phyloP scores from a whole-genome alignment of 2,797 vertebrate genomes.

The Cheirogaleus major region DNA sequence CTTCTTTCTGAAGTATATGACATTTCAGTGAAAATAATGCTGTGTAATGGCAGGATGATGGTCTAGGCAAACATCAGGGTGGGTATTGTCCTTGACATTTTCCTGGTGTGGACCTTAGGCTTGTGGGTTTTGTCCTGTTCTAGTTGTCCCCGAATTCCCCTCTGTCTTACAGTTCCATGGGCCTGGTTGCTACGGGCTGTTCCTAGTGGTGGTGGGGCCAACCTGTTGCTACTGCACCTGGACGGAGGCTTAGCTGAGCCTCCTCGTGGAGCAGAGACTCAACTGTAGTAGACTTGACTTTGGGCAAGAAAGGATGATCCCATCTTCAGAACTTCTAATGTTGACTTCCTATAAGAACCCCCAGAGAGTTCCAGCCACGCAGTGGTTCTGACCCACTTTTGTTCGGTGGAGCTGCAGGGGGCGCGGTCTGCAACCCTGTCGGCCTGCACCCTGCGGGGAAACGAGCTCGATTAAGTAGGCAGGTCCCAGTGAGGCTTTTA shows the following conservation, averaged over 20 bases:
- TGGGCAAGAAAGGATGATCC: background rate
- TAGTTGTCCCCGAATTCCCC: background rate
- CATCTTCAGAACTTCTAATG: background rate
- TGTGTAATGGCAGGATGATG: background rate
- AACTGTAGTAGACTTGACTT: background rate
- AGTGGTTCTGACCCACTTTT: conserved; percentile 27
- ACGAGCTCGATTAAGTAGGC: conserved; percentile 54
- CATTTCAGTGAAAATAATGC: background rate
- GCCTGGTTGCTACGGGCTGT: background rate
- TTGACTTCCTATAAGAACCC: conserved; percentile 21
- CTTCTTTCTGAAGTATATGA: conserved; percentile 25
- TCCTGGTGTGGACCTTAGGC: background rate
- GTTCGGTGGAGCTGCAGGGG: background rate
- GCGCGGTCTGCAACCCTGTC: background rate
- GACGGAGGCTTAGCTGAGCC: background rate
- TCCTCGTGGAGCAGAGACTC: background rate
- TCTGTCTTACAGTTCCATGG: background rate
- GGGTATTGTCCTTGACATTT: background rate
- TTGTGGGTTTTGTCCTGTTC: background rate
- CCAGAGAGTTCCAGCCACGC: background rate
- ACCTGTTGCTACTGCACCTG: background rate
- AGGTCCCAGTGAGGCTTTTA: conserved; percentile 23
- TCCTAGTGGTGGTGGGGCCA: background rate
- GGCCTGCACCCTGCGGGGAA: background rate
- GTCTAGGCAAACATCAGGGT: background rate